Base-by-base conservation (phyloP, 2,113 vertebrate species). In the Pterocles burchelli region DNA sequence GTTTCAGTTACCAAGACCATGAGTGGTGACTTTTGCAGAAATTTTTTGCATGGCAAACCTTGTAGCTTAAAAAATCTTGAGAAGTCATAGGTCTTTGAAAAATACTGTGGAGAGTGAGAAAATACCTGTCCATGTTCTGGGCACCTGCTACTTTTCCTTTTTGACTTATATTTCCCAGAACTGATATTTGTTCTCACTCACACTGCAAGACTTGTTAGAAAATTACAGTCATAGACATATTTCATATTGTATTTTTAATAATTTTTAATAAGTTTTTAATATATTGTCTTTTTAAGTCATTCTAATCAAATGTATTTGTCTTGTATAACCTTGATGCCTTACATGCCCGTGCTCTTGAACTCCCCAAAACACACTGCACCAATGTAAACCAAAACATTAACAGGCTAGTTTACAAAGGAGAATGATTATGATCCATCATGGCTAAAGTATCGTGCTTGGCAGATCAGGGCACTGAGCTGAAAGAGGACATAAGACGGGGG, bases 371-470 rank as follows among this genome's bases (percentile, higher is more conserved):
- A 52, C 19, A 22, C 34, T 61, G 26, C 11, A 85, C 43, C 11
- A 57, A 4, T 17, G 6, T 43, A 57, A 93, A 55, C 6, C 11
- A 36, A 29, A 48, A 66, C 16, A 52, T 48, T 46, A 77, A n/a
- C 26, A 41, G 18, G 3, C 31, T 67, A 9, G 6, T 72, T 84
- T 85, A 88, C 34, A 74, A 38, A 74, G 13, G 19, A 43, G 41
- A 45, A 58, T 33, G 3, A 33, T 43, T 54, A 58, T 34, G 4
- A 79, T 74, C 17, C 10, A 29, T 77, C 10, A 52, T 11, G 45
- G 11, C 2, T 80, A 87, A 61, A 6, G 3, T 36, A 63, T 65
- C 4, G 0, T 0, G 0, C 7, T 57, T 65, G 13, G n/a, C 7
- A 77, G 22, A 65, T 52, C 33, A 65, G 33, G 21, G 77, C 17